Evolutionary conservation across 2,797 vertebrate genomes (phyloP).

Genomic region (Schizothorax lantsangensis): DNA sequence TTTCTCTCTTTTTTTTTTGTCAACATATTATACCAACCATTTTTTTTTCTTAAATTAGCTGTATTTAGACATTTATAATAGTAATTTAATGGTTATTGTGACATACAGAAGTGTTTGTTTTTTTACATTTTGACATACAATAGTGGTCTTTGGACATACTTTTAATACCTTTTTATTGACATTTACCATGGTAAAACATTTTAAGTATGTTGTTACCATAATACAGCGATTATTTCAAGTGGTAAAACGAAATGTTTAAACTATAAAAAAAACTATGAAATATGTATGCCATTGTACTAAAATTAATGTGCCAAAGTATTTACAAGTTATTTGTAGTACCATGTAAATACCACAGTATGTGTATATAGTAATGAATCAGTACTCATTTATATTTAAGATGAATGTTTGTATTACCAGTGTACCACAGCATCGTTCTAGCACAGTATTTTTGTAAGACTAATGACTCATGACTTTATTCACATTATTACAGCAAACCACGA

Average conservation of each 20-base stretch:
- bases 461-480: conserved; percentile 10
- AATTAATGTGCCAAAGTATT: neutral
- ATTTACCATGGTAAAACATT: neutral
- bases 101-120: too few relatives aligned
- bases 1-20: too few relatives aligned
- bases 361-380: too few relatives aligned
- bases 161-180: neutral
- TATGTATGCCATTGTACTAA: neutral
- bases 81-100: too few relatives aligned
- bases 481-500: neutral
- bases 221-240: neutral
- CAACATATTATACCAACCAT: neutral
- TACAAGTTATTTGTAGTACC: too few relatives aligned
- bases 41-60: neutral
- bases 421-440: neutral
- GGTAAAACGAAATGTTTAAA: neutral
- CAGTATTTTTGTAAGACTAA: neutral
- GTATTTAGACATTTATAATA: neutral
- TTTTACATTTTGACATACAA: neutral
- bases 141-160: neutral
- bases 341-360: neutral
- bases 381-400: neutral
- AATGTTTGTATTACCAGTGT: neutral
- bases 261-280: neutral
- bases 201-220: neutral